Percentiles rank a stretch among this genome's conserved stretches.
Conservation (phyloP, 2,888 invertebrate species). For the Phlogophora meticulosa region DNA sequence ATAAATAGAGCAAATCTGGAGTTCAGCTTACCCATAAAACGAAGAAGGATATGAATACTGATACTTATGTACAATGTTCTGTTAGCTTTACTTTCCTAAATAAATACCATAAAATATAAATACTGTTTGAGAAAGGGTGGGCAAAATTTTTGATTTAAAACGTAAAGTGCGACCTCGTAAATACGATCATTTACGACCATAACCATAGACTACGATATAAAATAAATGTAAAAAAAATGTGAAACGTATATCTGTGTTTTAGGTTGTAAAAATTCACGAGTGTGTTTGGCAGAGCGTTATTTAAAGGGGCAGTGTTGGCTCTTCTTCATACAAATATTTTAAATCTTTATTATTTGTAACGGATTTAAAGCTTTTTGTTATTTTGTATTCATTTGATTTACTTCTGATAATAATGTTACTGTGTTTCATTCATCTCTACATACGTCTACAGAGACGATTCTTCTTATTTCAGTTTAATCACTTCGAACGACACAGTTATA, state of each 20-base stretch:
- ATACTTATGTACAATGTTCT: conserved; percentile 4
- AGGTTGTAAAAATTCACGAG: conserved; percentile 73
- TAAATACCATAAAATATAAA: conserved; percentile 60
- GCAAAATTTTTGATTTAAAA: conserved; percentile 69
- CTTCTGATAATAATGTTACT: no score
- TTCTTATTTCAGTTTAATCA: no score
- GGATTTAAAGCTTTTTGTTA: no score
- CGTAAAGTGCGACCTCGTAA: conserved; percentile 73
- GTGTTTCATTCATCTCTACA: no score
- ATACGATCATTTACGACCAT: conserved; percentile 72
- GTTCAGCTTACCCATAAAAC: conserved; percentile 7
- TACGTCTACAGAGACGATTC: background rate
- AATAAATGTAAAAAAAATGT: conserved; percentile 75
- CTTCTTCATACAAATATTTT: conserved; percentile 32
- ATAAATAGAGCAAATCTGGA: background rate
- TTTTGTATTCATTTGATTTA: no score
- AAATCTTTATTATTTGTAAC: no score
- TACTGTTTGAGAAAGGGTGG: conserved; percentile 51
- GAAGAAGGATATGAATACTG: background rate
- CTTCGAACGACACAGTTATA: no score
- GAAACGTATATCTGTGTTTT: conserved; percentile 63
- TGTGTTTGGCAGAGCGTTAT: conserved; percentile 68
- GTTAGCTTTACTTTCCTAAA: conserved; percentile 30
- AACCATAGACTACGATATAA: conserved; percentile 70
- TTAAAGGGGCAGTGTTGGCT: conserved; percentile 59